These are phyloP conservation scores for Drosophila varians DNA, from an alignment of 1,140 invertebrate genomes.

Conservation along the genomic window DNA sequence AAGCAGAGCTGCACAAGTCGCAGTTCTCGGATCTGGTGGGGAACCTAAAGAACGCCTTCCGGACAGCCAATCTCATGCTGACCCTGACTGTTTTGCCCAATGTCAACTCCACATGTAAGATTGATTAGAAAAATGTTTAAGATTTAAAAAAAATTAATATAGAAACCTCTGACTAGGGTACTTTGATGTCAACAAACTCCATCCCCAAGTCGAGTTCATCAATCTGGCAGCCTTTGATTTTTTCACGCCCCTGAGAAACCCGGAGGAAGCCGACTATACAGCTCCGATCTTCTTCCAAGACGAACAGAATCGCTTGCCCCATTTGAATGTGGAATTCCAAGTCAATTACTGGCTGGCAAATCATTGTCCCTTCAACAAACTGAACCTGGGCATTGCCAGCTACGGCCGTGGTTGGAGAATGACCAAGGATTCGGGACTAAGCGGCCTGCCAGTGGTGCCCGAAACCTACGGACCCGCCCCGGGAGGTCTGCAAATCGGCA, in stretches of 20 bases:
- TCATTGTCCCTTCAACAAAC: conserved; percentile 88
- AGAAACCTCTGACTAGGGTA: no score
- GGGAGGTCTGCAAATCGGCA: conserved; percentile 87
- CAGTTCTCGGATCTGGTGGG: conserved; percentile 89
- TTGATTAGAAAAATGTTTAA: background rate
- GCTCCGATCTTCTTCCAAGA: conserved; percentile 87
- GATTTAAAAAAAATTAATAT: no score
- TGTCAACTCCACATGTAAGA: conserved; percentile 89
- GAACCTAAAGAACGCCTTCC: conserved; percentile 87
- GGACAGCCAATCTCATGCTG: conserved; percentile 86
- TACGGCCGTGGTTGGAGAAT: conserved; percentile 93
- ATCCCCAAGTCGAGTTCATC: conserved; percentile 90
- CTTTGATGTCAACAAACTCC: conserved; percentile 88
- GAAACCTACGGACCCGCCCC: conserved; percentile 86
- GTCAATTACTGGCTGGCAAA: conserved; percentile 87
- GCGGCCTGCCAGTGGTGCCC: conserved; percentile 90
- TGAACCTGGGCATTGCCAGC: conserved; percentile 92
- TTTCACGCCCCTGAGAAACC: conserved; percentile 88
- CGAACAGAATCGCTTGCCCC: conserved; percentile 79
- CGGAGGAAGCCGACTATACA: conserved; percentile 90
- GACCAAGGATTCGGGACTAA: conserved; percentile 87
- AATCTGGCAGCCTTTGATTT: conserved; percentile 92
- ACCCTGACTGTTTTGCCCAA: conserved; percentile 90
- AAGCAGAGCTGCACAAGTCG: conserved; percentile 89
- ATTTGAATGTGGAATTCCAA: conserved; percentile 86